These are phyloP conservation scores for Pitangus sulphuratus DNA, from an alignment of 2,797 vertebrate genomes.

Conservation along the genomic window DNA sequence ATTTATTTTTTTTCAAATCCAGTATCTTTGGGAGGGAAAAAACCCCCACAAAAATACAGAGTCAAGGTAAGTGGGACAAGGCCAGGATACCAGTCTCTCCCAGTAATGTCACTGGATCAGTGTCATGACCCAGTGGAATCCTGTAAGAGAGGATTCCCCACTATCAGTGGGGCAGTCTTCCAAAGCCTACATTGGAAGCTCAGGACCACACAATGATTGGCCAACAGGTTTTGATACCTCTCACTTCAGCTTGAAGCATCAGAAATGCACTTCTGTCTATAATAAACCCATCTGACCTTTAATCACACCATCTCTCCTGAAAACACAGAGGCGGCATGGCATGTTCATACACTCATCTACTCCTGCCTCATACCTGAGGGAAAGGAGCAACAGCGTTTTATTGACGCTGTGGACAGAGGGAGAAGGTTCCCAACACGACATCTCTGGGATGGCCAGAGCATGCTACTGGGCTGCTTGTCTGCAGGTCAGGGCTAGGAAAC, in stretches of 20 bases:
- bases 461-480: background rate
- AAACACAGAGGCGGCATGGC: background rate
- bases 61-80: background rate
- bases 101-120: background rate
- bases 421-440: background rate
- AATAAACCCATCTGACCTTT: background rate
- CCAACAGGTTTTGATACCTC: background rate
- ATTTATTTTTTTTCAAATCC: background rate
- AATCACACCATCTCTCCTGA: background rate
- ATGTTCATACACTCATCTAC: background rate
- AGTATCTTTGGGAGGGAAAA: background rate
- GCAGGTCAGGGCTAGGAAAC: background rate
- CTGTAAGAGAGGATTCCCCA: accelerated
- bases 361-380: background rate
- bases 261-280: background rate
- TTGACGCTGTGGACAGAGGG: background rate
- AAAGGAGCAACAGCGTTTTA: background rate
- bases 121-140: background rate
- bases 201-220: accelerated
- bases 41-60: accelerated
- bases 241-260: background rate
- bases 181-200: background rate
- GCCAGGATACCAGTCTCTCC: background rate
- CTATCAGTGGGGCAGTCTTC: background rate
- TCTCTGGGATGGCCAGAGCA: background rate